These are phyloP conservation scores for Cheilosia scutellata DNA, from an alignment of 2,888 invertebrate species.

Conservation along the genomic window DNA sequence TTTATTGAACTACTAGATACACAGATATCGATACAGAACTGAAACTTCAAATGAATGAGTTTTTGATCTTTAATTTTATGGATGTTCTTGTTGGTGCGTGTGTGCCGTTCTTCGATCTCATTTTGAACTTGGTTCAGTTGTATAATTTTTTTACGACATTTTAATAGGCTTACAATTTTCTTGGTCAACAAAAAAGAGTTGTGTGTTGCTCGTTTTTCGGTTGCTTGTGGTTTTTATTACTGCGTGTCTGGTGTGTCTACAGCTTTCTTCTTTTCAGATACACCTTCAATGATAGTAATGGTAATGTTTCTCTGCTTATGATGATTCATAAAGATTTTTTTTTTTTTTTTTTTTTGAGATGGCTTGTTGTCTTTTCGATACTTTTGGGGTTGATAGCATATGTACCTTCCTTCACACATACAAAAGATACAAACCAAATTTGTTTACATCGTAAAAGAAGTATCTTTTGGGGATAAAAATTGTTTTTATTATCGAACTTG, in stretches of 20 bases:
- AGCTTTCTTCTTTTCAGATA: slow-evolving; percentile 41
- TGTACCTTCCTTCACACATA: not conserved
- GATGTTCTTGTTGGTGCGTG: slow-evolving; percentile 51
- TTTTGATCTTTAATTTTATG: slow-evolving; percentile 73
- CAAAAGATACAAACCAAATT: slow-evolving; percentile 8
- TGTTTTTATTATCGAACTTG: slow-evolving; percentile 36
- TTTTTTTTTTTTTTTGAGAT: slow-evolving; percentile 19
- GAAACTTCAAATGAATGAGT: slow-evolving; percentile 72
- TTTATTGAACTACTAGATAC: slow-evolving; percentile 55
- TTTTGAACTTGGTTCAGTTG: slow-evolving; percentile 41
- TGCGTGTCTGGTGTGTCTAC: slow-evolving; percentile 53
- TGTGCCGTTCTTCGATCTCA: slow-evolving; percentile 51
- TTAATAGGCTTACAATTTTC: slow-evolving; percentile 71
- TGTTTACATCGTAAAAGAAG: slow-evolving; percentile 62
- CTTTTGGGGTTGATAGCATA: slow-evolving; percentile 26
- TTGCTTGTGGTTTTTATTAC: slow-evolving; percentile 57
- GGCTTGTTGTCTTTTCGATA: slow-evolving; percentile 54
- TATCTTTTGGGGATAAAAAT: slow-evolving; percentile 45
- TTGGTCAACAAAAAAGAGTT: slow-evolving; percentile 51
- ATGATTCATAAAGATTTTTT: slow-evolving; percentile 61
- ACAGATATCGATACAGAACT: slow-evolving; percentile 58
- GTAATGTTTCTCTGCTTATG: slow-evolving; percentile 22
- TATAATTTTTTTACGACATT: slow-evolving; percentile 60
- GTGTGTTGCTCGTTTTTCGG: slow-evolving; percentile 51
- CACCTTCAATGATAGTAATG: slow-evolving; percentile 54